Conservation (phyloP, 2,797 vertebrate genomes). For the Dendrocincla tyrannina region DNA sequence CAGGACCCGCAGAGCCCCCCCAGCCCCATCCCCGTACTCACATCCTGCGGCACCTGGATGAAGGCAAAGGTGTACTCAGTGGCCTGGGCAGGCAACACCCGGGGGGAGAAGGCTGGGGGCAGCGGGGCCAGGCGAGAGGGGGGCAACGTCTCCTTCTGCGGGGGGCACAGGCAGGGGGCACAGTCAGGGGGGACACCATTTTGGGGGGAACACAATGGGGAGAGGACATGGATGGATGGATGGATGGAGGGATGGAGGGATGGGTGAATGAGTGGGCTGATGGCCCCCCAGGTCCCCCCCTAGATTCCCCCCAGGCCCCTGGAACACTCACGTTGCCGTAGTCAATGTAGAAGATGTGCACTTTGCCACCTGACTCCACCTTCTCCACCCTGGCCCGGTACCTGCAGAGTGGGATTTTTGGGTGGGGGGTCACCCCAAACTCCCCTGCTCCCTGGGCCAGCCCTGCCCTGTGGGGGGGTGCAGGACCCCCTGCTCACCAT, state of each 20-base stretch:
- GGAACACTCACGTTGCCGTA: constrained; percentile 92
- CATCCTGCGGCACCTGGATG: constrained; percentile 94
- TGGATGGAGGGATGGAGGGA: too few relatives aligned
- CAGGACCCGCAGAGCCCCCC: neutral
- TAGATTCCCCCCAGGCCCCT: neutral
- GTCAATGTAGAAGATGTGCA: constrained; percentile 97
- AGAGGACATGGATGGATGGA: neutral
- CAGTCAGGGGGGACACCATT: neutral
- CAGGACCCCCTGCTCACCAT: constrained; percentile 78
- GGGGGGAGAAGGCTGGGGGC: constrained; percentile 88
- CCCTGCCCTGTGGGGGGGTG: rapidly evolving
- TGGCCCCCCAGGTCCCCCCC: too few relatives aligned
- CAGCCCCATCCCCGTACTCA: constrained; percentile 74
- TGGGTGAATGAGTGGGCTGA: too few relatives aligned
- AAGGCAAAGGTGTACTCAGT: constrained; percentile 92
- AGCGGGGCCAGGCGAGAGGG: constrained; percentile 86
- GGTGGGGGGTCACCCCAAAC: rapidly evolving
- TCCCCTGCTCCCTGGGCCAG: neutral
- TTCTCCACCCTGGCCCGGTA: constrained; percentile 95
- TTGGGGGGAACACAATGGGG: neutral
- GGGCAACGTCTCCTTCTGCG: constrained; percentile 89
- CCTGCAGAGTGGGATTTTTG: constrained; percentile 63
- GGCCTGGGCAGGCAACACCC: constrained; percentile 89
- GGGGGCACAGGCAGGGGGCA: neutral
- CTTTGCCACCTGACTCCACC: constrained; percentile 86